Conservation (phyloP, 2,113 vertebrate species). For the Carlito syrichta region DNA sequence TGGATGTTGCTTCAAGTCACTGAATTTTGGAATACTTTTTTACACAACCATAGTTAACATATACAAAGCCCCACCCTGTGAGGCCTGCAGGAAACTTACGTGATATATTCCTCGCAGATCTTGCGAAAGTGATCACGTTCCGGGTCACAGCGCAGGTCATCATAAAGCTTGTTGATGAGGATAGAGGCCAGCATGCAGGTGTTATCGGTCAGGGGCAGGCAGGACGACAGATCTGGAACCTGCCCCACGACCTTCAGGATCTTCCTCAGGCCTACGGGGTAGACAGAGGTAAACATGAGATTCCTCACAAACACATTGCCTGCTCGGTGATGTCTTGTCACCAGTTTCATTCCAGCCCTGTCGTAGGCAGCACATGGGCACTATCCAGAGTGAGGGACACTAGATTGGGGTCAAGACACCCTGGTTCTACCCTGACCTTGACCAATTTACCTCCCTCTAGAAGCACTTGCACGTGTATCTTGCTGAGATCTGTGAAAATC, state of each 20-base stretch:
- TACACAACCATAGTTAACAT: background rate
- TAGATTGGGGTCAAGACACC: background rate
- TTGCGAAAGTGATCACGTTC: constrained; percentile 92
- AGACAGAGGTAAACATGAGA: rapidly evolving
- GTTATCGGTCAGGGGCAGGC: constrained; percentile 94
- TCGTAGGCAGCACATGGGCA: background rate
- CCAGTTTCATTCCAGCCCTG: background rate
- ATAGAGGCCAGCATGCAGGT: constrained; percentile 94
- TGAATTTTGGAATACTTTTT: background rate
- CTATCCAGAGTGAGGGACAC: background rate
- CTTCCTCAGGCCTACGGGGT: constrained; percentile 92
- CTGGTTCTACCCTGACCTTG: background rate
- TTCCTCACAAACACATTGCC: background rate
- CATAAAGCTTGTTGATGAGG: constrained; percentile 93
- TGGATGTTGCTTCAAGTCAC: background rate
- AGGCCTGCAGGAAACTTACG: constrained; percentile 80
- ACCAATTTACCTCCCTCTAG: background rate
- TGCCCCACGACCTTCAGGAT: constrained; percentile 96
- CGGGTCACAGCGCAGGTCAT: constrained; percentile 93
- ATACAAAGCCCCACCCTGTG: rapidly evolving
- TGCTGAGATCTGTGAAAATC: background rate
- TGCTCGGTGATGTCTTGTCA: background rate
- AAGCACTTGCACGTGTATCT: background rate
- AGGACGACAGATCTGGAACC: constrained; percentile 92
- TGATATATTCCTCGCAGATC: constrained; percentile 93